Conservation (phyloP, 2,797 vertebrate genomes). For the Clarias platycephalus region DNA sequence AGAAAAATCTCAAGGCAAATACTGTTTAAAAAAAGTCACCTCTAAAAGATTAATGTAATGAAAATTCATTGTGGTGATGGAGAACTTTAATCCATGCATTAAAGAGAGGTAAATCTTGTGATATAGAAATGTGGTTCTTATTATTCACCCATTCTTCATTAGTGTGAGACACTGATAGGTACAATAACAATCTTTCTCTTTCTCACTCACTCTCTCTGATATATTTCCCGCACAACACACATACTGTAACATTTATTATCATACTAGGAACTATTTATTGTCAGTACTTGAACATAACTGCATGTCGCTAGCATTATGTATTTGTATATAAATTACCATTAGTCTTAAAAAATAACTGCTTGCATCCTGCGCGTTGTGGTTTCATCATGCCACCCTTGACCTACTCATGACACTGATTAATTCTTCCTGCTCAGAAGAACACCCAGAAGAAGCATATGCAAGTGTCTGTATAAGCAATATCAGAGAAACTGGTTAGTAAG, state of each 20-base stretch:
- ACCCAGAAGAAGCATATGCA: neutral
- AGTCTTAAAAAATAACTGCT: neutral
- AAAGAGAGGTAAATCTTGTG: neutral
- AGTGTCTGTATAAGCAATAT: conserved; percentile 3
- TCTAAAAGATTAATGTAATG: neutral
- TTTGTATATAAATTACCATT: neutral
- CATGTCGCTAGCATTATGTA: neutral
- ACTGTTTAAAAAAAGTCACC: neutral
- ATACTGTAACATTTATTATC: neutral
- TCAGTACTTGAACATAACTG: neutral
- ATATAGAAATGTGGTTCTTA: conserved; percentile 63
- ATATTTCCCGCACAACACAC: neutral
- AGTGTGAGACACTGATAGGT: conserved; percentile 47
- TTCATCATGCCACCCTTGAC: conserved; percentile 26
- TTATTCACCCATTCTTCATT: conserved; percentile 71
- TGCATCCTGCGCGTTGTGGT: neutral
- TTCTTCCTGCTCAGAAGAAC: conserved; percentile 16
- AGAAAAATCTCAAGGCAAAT: neutral
- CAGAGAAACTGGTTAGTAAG: neutral
- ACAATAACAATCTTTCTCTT: conserved; percentile 65
- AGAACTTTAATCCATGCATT: conserved; percentile 1
- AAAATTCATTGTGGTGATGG: neutral
- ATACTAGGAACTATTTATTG: neutral
- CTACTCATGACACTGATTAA: conserved; percentile 27
- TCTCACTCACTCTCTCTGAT: conserved; percentile 24